These are phyloP conservation scores for Euzophera pinguis DNA, from an alignment of 2,888 invertebrate species.

Conservation along the genomic window DNA sequence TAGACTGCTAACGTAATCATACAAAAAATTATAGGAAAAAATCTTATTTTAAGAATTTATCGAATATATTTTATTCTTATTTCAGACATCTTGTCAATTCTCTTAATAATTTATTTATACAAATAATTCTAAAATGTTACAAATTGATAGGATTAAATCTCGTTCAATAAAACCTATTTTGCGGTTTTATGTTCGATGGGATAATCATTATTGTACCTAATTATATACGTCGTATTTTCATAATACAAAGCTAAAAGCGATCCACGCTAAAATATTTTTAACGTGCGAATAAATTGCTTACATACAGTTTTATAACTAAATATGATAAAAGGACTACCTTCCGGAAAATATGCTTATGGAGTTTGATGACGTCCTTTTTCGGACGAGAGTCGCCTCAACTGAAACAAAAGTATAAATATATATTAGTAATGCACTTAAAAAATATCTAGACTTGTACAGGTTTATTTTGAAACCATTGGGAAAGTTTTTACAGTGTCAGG, in stretches of 20 bases:
- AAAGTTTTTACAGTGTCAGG: too few relatives aligned
- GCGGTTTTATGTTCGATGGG: conserved; percentile 5
- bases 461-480: too few relatives aligned
- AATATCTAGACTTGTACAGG: too few relatives aligned
- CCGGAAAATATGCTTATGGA: conserved; percentile 88
- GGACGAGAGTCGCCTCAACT: conserved; percentile 85
- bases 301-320: conserved; percentile 18
- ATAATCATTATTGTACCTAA: conserved; percentile 7
- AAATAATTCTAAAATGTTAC: conserved; percentile 5
- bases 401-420: conserved; percentile 46
- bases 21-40: too few relatives aligned
- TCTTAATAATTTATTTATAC: background rate
- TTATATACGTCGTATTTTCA: conserved; percentile 14
- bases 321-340: conserved; percentile 78
- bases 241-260: conserved; percentile 14
- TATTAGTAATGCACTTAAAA: background rate
- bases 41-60: too few relatives aligned
- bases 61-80: conserved; percentile 8
- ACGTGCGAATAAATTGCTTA: conserved; percentile 13
- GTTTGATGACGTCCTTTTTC: conserved; percentile 86
- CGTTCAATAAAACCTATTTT: background rate
- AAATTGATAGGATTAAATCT: conserved; percentile 5
- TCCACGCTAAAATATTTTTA: conserved; percentile 10
- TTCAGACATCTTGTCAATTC: background rate
- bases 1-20: too few relatives aligned